Evolutionary conservation across 2,888 invertebrate species (phyloP), one percentile per base, ranked within the genome.

Genomic region (Apamea epomidion): DNA sequence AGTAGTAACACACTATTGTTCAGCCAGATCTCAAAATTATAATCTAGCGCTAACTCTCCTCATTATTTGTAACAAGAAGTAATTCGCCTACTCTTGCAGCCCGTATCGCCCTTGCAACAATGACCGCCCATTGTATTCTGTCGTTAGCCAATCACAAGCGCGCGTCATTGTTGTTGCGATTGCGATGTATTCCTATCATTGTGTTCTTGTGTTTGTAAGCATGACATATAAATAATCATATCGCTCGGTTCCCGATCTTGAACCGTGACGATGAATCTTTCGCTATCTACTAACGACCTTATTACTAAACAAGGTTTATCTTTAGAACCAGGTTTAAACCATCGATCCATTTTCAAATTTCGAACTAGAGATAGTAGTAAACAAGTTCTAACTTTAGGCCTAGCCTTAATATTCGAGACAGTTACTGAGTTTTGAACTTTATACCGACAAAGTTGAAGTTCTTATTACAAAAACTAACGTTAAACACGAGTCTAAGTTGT

Each of bases 51-150:
- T 70, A 70, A n/a, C 16, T 37, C 18, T 32, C 14, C 37, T 54
- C 29, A 37, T 64, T 70, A 51, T 58, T 58, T 58, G n/a, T 45
- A 67, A 54, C 58, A 45, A 48, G 48, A 62, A 84, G n/a, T 70
- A 45, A 65, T 70, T 72, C 74, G 37, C 29, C 29, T 42, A 7
- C 60, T 64, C 16, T 76, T 62, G 76, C 32, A 32, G 32, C 58
- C 42, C 87, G 37, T 65, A 64, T 72, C 74, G 78, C 32, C 84
- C 84, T 75, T 83, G 64, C 74, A 54, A 87, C 72, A 65, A 79
- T 71, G 60, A 58, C 51, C 68, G 60, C 42, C 74, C 68, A 78
- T 83, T 84, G 79, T 84, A 69, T 72, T 78, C 68, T 62, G 29
- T 45, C 48, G 64, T 70, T 74, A 71, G 69, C 73, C 73, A 82